Percentiles rank a stretch among this genome's conserved stretches.
Conservation (phyloP, 2,888 invertebrate genomes). For the Lasius fuliginosus region DNA sequence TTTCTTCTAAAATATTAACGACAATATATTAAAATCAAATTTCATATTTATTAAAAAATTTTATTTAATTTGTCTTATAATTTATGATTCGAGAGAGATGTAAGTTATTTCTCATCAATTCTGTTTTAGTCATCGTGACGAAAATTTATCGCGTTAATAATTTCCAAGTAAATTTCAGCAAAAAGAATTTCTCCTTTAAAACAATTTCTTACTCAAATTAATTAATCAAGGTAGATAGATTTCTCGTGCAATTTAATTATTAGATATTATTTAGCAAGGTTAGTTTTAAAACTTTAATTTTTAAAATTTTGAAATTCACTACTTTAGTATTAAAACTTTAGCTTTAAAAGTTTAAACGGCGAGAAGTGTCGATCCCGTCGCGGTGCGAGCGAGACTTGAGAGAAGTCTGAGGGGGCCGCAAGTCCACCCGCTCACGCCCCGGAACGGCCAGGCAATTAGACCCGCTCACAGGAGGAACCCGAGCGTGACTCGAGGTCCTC, state of each 20-base stretch:
- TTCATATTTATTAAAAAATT: neutral
- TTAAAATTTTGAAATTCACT: too few relatives aligned
- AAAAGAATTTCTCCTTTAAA: neutral
- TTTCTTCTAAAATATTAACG: neutral
- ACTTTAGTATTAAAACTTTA: too few relatives aligned
- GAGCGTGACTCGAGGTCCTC: conserved; percentile 76
- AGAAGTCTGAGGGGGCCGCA: neutral
- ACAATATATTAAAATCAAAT: neutral
- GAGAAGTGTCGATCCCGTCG: neutral
- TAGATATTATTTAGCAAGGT: neutral
- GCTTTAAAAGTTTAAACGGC: conserved; percentile 2
- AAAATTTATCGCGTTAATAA: neutral
- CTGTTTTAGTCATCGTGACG: neutral
- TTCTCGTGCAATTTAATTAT: neutral
- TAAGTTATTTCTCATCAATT: neutral
- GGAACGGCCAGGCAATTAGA: conserved; percentile 73
- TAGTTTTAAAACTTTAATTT: neutral
- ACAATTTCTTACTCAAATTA: neutral
- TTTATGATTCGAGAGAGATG: neutral
- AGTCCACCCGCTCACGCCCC: conserved; percentile 51
- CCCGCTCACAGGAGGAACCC: conserved; percentile 67
- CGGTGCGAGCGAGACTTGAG: neutral
- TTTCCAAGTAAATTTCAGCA: neutral
- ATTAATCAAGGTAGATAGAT: neutral
- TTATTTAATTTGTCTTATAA: neutral